phyloP scores from a whole-genome alignment of 2,888 invertebrate genomes.

The Lingula anatina region DNA sequence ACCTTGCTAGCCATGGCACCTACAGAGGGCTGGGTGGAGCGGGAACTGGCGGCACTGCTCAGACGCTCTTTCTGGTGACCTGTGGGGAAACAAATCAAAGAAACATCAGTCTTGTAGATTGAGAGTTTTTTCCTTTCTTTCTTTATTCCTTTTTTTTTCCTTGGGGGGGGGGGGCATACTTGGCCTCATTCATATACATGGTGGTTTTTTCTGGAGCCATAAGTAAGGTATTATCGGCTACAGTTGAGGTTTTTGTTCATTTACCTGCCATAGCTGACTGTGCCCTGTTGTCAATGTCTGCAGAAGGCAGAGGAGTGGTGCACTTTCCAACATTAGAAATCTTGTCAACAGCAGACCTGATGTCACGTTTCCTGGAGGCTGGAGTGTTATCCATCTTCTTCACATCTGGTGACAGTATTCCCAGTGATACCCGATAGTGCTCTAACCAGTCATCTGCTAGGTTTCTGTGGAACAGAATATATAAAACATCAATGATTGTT shows the following conservation, averaged over 20 bases:
- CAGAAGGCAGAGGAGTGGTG: too few relatives aligned
- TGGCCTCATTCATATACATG: too few relatives aligned
- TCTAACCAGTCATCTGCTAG: constrained; percentile 48
- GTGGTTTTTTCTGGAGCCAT: too few relatives aligned
- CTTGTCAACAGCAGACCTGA: constrained; percentile 38
- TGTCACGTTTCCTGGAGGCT: constrained; percentile 10
- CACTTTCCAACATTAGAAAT: too few relatives aligned
- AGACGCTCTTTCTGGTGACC: not conserved
- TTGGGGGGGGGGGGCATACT: too few relatives aligned
- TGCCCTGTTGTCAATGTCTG: too few relatives aligned
- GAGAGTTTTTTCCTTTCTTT: too few relatives aligned
- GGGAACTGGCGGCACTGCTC: not conserved
- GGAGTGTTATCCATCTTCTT: constrained; percentile 22
- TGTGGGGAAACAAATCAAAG: not conserved
- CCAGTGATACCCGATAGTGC: constrained; percentile 42
- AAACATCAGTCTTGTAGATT: too few relatives aligned
- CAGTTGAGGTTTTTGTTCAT: not conserved
- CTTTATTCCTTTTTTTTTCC: too few relatives aligned
- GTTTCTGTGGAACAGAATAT: constrained; percentile 27
- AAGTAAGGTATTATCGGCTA: too few relatives aligned
- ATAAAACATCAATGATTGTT: too few relatives aligned
- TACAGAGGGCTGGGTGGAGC: not conserved
- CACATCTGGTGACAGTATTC: constrained; percentile 34
- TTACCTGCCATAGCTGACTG: constrained; percentile 45
- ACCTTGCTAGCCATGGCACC: not conserved